phyloP scores from a whole-genome alignment of 2,797 vertebrate species.

The Microtus agrestis region DNA sequence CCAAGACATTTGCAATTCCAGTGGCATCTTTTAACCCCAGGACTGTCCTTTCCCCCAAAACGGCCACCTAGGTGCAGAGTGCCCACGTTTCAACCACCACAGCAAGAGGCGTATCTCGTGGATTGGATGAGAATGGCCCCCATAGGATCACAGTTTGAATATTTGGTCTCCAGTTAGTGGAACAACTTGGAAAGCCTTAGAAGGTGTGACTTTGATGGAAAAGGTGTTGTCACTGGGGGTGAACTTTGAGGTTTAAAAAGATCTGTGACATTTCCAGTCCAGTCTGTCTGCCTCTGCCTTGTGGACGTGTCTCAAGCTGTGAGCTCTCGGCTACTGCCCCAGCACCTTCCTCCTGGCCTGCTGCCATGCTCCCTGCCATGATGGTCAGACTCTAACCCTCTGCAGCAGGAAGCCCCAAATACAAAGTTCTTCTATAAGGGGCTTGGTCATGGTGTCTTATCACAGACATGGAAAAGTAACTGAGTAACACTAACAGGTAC shows the following conservation, averaged over 20 bases:
- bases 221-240: not conserved
- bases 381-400: not conserved
- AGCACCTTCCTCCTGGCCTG: not conserved
- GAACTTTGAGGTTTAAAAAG: not conserved
- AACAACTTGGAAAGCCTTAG: not conserved
- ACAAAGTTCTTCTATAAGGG: not conserved
- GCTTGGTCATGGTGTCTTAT: not conserved
- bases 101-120: not conserved
- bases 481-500: too few species aligned
- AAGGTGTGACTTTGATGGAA: not conserved
- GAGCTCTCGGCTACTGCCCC: not conserved
- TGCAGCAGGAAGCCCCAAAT: not conserved
- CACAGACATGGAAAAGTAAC: not conserved
- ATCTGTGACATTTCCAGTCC: not conserved
- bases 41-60: not conserved
- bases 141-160: not conserved
- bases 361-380: not conserved
- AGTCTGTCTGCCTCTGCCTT: not conserved
- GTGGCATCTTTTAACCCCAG: rapidly evolving
- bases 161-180: not conserved
- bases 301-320: not conserved
- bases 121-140: not conserved
- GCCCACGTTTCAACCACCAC: not conserved
- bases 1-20: not conserved
- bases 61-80: not conserved